phyloP scores from a whole-genome alignment of 2,888 invertebrate species.

The Plebejus melissa region DNA sequence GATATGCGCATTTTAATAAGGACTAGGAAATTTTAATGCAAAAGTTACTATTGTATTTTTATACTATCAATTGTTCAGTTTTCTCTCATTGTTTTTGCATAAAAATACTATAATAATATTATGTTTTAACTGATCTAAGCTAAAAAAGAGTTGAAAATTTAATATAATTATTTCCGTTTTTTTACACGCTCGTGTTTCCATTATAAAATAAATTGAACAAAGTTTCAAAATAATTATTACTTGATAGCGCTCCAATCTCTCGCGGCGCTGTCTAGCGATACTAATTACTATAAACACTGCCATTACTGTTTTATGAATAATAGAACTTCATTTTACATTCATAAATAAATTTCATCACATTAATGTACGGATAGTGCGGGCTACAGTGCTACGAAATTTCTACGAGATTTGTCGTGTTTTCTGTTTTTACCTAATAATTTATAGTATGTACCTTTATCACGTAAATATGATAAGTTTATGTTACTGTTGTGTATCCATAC shows the following conservation, averaged over 20 bases:
- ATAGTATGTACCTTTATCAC: not conserved
- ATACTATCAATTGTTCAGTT: not conserved
- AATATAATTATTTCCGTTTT: not conserved
- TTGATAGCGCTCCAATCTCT: constrained; percentile 7
- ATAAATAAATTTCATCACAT: not conserved
- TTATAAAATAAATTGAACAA: constrained; percentile 2
- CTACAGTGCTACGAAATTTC: not conserved
- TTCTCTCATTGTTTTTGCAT: not conserved
- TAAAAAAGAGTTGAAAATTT: not conserved
- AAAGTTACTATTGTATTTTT: not conserved
- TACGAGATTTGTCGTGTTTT: not conserved
- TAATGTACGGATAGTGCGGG: not conserved
- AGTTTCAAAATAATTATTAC: constrained; percentile 9
- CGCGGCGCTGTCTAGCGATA: constrained; percentile 5
- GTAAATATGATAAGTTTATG: no score
- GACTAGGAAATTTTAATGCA: not conserved
- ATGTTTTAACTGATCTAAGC: not conserved
- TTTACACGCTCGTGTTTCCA: not conserved
- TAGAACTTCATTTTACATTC: not conserved
- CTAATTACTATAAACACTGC: constrained; percentile 13
- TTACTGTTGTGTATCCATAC: no score
- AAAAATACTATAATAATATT: not conserved
- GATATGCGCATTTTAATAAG: not conserved
- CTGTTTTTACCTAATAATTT: not conserved
- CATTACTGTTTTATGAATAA: constrained; percentile 1